These are phyloP conservation scores for Takifugu ocellatus DNA, from an alignment of 2,797 vertebrate genomes.

Conservation along the genomic window DNA sequence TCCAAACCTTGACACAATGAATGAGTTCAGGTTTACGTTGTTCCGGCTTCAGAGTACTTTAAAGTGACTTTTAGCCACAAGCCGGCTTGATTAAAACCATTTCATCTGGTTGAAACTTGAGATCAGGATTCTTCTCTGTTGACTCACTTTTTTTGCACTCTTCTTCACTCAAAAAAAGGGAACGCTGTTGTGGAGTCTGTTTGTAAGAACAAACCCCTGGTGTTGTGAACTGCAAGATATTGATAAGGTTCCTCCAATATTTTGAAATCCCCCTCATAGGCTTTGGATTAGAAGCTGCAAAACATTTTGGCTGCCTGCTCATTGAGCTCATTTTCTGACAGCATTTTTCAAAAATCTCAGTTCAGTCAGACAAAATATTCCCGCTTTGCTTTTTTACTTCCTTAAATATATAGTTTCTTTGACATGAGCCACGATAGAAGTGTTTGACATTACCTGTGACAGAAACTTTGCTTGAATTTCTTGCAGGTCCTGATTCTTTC, in stretches of 20 bases:
- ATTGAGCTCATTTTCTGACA: not conserved
- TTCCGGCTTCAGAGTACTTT: not conserved
- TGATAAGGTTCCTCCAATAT: not conserved
- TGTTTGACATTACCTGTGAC: no score
- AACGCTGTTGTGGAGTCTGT: not conserved
- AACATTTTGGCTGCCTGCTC: not conserved
- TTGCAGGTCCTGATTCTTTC: no score
- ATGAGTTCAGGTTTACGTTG: not conserved
- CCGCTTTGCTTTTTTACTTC: no score
- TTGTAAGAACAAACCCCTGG: not conserved
- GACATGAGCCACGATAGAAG: no score
- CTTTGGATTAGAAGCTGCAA: not conserved
- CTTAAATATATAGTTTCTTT: no score
- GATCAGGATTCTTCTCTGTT: not conserved
- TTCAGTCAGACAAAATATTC: no score
- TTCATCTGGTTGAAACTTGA: not conserved
- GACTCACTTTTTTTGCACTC: not conserved
- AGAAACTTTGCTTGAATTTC: no score
- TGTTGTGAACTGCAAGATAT: not conserved
- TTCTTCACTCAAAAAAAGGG: conserved; percentile 3
- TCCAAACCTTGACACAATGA: not conserved
- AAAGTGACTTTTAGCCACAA: conserved; percentile 2
- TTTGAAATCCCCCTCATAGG: not conserved
- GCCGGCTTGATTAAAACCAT: conserved; percentile 7
- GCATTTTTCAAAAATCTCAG: not conserved